These are phyloP conservation scores for Lissocephala sabroskyi DNA, from an alignment of 2,888 invertebrate species.

Conservation along the genomic window DNA sequence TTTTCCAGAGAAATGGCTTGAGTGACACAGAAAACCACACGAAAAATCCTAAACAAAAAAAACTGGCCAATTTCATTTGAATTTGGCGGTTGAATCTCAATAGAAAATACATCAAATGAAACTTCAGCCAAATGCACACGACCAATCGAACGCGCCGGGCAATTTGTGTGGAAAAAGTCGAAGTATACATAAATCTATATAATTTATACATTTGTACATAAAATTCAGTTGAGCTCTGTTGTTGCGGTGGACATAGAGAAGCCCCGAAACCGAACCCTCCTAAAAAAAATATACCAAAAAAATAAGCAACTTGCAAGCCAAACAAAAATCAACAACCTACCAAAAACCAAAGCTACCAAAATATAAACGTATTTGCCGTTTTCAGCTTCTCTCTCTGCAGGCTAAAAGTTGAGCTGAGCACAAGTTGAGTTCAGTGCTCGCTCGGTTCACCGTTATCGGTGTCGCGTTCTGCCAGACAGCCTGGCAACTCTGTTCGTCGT, in stretches of 20 bases:
- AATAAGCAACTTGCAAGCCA: constrained; percentile 27
- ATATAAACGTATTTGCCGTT: constrained; percentile 69
- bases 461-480: constrained; percentile 25
- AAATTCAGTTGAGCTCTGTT: constrained; percentile 49
- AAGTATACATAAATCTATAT: constrained; percentile 18
- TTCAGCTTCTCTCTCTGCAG: constrained; percentile 71
- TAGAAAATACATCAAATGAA: constrained; percentile 1
- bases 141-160: constrained; percentile 49
- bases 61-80: constrained; percentile 60
- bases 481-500: constrained; percentile 8
- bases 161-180: constrained; percentile 71
- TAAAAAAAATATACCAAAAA: constrained; percentile 42
- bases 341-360: too few relatives aligned
- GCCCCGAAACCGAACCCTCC: constrained; percentile 39
- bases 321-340: constrained; percentile 7
- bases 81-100: constrained; percentile 49
- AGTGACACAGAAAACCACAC: constrained; percentile 19
- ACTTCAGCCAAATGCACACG: constrained; percentile 14
- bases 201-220: constrained; percentile 4
- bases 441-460: constrained; percentile 28
- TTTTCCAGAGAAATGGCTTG: constrained; percentile 70
- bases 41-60: constrained; percentile 24
- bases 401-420: constrained; percentile 62
- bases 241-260: constrained; percentile 47
- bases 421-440: constrained; percentile 36